A percentile compares a stretch with the other conserved stretches of the same genome.
Evolutionary conservation across 2,113 vertebrate genomes (phyloP).

Genomic region (Larimichthys polyactis): DNA sequence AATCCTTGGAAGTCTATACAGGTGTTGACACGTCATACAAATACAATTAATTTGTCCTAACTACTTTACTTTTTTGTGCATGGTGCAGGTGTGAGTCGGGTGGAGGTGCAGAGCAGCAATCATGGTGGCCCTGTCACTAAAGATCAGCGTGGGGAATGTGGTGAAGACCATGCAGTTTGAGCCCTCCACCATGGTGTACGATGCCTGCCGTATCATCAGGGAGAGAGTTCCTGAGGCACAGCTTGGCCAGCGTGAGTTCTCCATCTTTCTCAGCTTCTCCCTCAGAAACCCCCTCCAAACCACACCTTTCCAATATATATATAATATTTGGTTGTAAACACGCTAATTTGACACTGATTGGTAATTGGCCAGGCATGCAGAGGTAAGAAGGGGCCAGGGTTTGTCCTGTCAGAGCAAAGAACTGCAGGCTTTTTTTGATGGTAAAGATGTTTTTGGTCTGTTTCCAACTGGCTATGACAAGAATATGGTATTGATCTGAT

Average conservation of each 20-base stretch:
- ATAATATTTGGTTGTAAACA: too few species aligned
- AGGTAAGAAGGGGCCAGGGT: too few species aligned
- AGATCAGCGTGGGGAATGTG: slow-evolving; percentile 97
- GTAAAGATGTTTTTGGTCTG: too few species aligned
- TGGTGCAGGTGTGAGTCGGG: slow-evolving; percentile 70
- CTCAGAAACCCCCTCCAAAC: not conserved
- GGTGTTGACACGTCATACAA: too few species aligned
- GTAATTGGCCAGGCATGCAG: too few species aligned
- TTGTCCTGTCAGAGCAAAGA: too few species aligned
- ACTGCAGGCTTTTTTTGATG: too few species aligned
- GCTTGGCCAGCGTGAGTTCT: slow-evolving; percentile 92
- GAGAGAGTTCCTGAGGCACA: slow-evolving; percentile 96
- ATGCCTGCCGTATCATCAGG: slow-evolving; percentile 95
- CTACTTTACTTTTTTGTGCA: not conserved
- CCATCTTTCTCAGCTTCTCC: not conserved
- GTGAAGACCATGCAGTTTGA: slow-evolving; percentile 99
- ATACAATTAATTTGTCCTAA: not conserved
- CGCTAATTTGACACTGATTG: too few species aligned
- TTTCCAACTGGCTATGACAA: too few species aligned
- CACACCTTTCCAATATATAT: not conserved
- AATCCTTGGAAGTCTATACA: too few species aligned
- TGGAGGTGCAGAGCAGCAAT: slow-evolving; percentile 79
- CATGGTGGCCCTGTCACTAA: slow-evolving; percentile 99
- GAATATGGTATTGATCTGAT: too few species aligned
- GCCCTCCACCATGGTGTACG: slow-evolving; percentile 97